A percentile compares a stretch with the other conserved stretches of the same genome.
Conservation (phyloP, 1,140 invertebrate species). For the Caenorhabditis inopinata region DNA sequence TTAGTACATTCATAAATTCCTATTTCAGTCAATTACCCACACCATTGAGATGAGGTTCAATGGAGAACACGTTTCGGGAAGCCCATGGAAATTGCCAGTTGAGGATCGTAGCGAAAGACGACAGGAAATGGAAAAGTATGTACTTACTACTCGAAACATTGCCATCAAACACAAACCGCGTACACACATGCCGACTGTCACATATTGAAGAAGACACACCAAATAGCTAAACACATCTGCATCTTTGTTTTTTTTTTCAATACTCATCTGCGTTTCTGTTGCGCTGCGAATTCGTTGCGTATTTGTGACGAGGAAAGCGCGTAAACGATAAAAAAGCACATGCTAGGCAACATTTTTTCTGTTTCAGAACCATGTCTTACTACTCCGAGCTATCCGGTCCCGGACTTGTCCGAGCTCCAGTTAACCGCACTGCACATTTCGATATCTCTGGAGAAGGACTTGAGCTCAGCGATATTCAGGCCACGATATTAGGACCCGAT, state of each 20-base stretch:
- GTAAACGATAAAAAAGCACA: neutral
- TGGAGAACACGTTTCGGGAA: conserved; percentile 74
- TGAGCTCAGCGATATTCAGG: conserved; percentile 51
- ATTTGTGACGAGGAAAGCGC: neutral
- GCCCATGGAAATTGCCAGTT: conserved; percentile 42
- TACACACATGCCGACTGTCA: neutral
- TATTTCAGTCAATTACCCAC: conserved; percentile 74
- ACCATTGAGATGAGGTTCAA: conserved; percentile 94
- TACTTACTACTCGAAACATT: conserved; percentile 27
- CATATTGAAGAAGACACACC: neutral
- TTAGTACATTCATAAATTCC: too few species aligned
- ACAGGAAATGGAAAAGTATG: conserved; percentile 31
- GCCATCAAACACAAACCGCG: neutral
- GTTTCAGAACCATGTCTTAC: conserved; percentile 45
- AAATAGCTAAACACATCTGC: neutral
- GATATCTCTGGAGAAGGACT: conserved; percentile 72
- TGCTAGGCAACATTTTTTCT: neutral
- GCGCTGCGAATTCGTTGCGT: neutral
- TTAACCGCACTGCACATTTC: conserved; percentile 80
- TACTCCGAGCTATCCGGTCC: conserved; percentile 76
- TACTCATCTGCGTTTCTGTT: neutral
- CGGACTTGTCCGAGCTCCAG: conserved; percentile 81
- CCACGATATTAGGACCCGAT: conserved; percentile 48
- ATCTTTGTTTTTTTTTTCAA: conserved; percentile 6
- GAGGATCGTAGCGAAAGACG: conserved; percentile 29